Conservation (phyloP, 1,140 invertebrate genomes). For the Parasteatoda tepidariorum region DNA sequence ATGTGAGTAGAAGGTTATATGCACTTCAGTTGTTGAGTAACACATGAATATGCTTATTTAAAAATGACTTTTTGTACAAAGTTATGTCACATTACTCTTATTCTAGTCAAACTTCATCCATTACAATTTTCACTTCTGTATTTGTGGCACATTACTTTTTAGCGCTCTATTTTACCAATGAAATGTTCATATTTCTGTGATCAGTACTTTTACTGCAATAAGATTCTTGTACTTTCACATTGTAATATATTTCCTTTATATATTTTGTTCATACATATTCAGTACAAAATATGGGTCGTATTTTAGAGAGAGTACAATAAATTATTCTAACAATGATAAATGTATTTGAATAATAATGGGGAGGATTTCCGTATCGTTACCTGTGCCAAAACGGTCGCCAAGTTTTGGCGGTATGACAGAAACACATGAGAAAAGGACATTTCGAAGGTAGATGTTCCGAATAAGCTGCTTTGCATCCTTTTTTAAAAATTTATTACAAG, state of each 20-base stretch:
- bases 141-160: background rate
- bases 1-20: constrained; percentile 26
- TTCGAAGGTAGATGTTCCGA: background rate
- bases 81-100: background rate
- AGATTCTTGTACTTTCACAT: background rate
- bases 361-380: no score
- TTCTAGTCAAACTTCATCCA: background rate
- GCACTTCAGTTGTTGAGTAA: constrained; percentile 57
- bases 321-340: no score
- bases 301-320: no score
- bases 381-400: no score
- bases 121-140: background rate
- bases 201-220: background rate
- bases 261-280: background rate
- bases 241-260: background rate
- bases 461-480: no score
- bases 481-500: no score
- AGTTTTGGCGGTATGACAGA: no score
- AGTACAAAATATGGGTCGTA: background rate
- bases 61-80: constrained; percentile 17
- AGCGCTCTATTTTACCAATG: background rate
- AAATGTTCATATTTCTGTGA: background rate
- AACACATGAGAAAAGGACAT: no score
- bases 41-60: constrained; percentile 8
- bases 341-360: no score